Percentiles rank a stretch among this genome's conserved stretches.
Evolutionary conservation across 2,888 invertebrate species (phyloP).

Genomic region (Nephrotoma guestfalica): DNA sequence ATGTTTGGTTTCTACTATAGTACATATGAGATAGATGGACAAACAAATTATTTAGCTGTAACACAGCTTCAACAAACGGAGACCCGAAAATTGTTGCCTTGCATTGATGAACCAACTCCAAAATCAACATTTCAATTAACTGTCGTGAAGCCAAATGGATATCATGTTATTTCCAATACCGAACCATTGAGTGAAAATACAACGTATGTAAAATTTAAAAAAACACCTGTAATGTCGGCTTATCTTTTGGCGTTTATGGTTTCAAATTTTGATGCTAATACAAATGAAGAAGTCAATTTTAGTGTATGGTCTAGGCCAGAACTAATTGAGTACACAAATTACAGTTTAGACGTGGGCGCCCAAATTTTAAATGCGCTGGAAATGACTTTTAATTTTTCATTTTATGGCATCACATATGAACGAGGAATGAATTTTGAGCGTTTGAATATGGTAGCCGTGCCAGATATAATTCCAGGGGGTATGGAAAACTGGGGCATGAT

Average conservation of each 20-base stretch:
- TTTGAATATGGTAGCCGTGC: constrained; percentile 68
- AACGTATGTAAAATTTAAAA: constrained; percentile 30
- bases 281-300: constrained; percentile 28
- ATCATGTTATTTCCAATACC: constrained; percentile 51
- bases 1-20: no score
- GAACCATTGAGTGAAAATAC: constrained; percentile 57
- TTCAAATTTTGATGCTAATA: constrained; percentile 41
- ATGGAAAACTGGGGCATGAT: constrained; percentile 91
- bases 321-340: constrained; percentile 47
- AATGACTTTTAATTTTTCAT: constrained; percentile 42
- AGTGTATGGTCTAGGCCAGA: constrained; percentile 55
- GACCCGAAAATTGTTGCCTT: constrained; percentile 68
- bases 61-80: constrained; percentile 75
- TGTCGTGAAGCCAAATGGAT: constrained; percentile 52
- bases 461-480: constrained; percentile 70
- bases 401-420: constrained; percentile 23
- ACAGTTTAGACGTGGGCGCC: constrained; percentile 46
- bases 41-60: constrained; percentile 39
- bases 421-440: constrained; percentile 41
- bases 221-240: constrained; percentile 58
- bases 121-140: constrained; percentile 68
- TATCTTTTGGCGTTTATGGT: constrained; percentile 66
- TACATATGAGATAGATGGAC: no score
- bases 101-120: constrained; percentile 74
- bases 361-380: constrained; percentile 37